Evolutionary conservation across 1,140 invertebrate species (phyloP).

Genomic region (Meteorus sp.): DNA sequence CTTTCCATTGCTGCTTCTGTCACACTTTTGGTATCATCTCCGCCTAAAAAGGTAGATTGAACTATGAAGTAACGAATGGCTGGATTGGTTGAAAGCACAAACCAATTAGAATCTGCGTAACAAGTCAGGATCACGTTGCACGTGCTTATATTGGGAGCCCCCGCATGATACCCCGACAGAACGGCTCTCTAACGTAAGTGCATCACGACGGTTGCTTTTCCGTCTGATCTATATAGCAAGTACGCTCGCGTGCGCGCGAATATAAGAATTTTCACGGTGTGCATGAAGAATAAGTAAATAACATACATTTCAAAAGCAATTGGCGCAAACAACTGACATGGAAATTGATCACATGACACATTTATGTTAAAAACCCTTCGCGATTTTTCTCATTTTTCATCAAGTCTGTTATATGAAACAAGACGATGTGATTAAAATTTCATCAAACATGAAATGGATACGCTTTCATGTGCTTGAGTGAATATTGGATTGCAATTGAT

Average conservation of each 20-base stretch:
- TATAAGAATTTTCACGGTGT: too few relatives aligned
- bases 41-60: conserved; percentile 60
- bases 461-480: too few relatives aligned
- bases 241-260: not conserved
- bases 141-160: conserved; percentile 79
- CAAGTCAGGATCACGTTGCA: conserved; percentile 78
- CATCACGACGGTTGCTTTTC: conserved; percentile 53
- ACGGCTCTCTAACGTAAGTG: conserved; percentile 91
- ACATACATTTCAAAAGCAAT: not conserved
- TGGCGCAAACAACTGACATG: too few relatives aligned
- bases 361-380: too few relatives aligned
- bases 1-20: conserved; percentile 39
- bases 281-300: not conserved
- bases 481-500: too few relatives aligned
- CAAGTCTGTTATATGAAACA: too few relatives aligned
- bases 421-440: too few relatives aligned
- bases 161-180: conserved; percentile 75
- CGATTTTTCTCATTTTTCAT: not conserved
- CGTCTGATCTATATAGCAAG: not conserved
- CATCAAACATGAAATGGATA: too few relatives aligned
- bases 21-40: conserved; percentile 55
- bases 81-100: conserved; percentile 51
- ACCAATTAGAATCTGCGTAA: conserved; percentile 59
- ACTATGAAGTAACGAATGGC: conserved; percentile 55
- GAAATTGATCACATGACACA: too few relatives aligned